A percentile compares a stretch with the other conserved stretches of the same genome.
phyloP scores from a whole-genome alignment of 2,797 vertebrate genomes.

The Alectoris magna region DNA sequence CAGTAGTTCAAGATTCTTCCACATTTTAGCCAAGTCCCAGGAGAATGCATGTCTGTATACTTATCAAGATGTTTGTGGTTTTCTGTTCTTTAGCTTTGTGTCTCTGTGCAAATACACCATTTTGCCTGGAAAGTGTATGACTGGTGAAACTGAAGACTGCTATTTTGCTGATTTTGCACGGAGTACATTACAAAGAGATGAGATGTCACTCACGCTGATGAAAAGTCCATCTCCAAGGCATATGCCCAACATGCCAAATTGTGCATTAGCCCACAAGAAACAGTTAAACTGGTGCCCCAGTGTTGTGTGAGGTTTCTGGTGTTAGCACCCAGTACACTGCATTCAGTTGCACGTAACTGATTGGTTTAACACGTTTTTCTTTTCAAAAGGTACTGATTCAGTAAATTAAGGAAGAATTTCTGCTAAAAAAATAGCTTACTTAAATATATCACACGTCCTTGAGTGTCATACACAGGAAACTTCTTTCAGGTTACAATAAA shows the following conservation, averaged over 20 bases:
- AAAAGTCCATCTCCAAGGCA: constrained; percentile 37
- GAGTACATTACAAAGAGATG: constrained; percentile 60
- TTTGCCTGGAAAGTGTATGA: constrained; percentile 46
- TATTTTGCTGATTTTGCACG: constrained; percentile 65
- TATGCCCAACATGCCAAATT: constrained; percentile 18
- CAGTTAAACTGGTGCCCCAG: constrained; percentile 25
- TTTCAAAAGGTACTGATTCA: constrained; percentile 27
- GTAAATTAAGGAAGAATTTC: neutral
- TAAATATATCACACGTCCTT: neutral
- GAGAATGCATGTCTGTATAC: constrained; percentile 27
- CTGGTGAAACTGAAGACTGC: constrained; percentile 57
- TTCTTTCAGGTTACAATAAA: neutral
- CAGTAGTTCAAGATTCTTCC: neutral
- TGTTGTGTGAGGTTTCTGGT: constrained; percentile 44
- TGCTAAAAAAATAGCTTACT: neutral
- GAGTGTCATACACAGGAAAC: neutral
- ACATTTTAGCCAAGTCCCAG: neutral
- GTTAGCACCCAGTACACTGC: neutral
- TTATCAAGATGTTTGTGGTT: constrained; percentile 51
- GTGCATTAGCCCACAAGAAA: constrained; percentile 60
- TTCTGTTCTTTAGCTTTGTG: constrained; percentile 19
- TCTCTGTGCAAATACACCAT: constrained; percentile 21
- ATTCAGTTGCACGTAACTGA: constrained; percentile 43
- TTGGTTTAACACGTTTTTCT: neutral
- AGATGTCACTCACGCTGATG: constrained; percentile 35